These are phyloP conservation scores for Poeciliopsis turneri DNA, from an alignment of 2,797 vertebrate genomes.

Conservation along the genomic window DNA sequence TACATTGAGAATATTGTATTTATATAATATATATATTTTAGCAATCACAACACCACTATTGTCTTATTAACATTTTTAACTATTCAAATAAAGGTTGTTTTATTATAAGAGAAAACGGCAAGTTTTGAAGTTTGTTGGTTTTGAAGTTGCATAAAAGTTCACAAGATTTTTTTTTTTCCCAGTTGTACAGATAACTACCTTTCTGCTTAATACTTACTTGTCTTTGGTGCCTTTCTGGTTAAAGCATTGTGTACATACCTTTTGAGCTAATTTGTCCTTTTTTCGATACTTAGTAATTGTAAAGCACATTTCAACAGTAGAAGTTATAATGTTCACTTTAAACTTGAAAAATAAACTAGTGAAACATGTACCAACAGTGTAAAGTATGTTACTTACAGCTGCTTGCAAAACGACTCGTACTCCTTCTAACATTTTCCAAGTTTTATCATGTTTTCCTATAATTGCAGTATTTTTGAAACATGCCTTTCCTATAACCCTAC, in stretches of 20 bases:
- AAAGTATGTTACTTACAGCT: not conserved
- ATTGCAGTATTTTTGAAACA: not conserved
- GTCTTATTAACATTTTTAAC: conserved; percentile 80
- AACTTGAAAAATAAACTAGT: conserved; percentile 47
- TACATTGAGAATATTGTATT: conserved; percentile 76
- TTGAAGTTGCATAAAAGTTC: conserved; percentile 34
- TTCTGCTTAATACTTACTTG: conserved; percentile 46
- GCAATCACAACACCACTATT: conserved; percentile 83
- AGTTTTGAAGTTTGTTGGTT: conserved; percentile 38
- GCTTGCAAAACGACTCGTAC: not conserved
- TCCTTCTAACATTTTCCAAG: not conserved
- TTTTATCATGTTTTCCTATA: not conserved
- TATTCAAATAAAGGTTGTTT: conserved; percentile 74
- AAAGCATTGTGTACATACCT: conserved; percentile 72
- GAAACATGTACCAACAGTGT: conserved; percentile 5
- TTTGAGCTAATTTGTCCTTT: conserved; percentile 60
- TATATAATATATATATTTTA: conserved; percentile 86
- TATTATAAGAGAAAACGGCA: conserved; percentile 49
- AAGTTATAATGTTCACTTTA: conserved; percentile 52
- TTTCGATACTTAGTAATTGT: conserved; percentile 76
- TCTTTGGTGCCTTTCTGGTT: conserved; percentile 80
- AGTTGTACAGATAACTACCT: conserved; percentile 34
- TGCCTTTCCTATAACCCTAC: not conserved
- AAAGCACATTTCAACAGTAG: conserved; percentile 72
- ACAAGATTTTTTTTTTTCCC: conserved; percentile 28